Base-by-base conservation (phyloP, 2,113 vertebrate genomes). In the Myotis yumanensis region DNA sequence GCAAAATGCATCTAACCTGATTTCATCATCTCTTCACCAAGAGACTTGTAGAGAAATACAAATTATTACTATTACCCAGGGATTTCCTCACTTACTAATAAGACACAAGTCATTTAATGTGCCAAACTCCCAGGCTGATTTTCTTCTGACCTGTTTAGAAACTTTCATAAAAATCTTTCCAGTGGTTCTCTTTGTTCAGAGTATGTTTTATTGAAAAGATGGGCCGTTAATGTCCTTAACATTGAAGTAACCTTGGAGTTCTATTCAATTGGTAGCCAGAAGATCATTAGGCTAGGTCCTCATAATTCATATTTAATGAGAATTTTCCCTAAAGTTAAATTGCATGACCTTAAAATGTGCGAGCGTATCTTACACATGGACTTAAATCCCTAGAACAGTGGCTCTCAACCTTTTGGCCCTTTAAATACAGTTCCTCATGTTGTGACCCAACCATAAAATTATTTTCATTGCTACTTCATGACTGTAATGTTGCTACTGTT, bases 11-110 rank as follows among this genome's bases (percentile, higher is more conserved):
- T 95, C 28, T 77, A 88, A 84, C 30, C 30, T 71, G 69, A 77
- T 93, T 94, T 77, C 10, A 76, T 93, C 46, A 62, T 81, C 62
- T 95, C 16, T 86, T 96, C 11, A 48, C 79, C 81, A 40, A 90
- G 59, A 81, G 4, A 73, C 18, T 37, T 95, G 43, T 5, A 69
- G 48, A 80, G 80, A 88, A 51, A 77, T 85, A 62, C 0, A 16
- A 37, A 96, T 25, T 37, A 82, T 86, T 80, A 35, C 71, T 95
- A 86, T 96, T 81, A 52, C 4, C 3, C 51, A 75, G 37, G 51
- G 30, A 66, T 73, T 96, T 92, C 94, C 89, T 72, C 20, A 81
- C 62, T 48, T 23, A 35, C 0, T 16, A 8, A 86, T 91, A 86
- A 84, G 43, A 3, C 3, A 15, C 0, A 64, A 92, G 48, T 90